Percentiles rank a stretch among this genome's conserved stretches.
phyloP scores from a whole-genome alignment of 2,113 vertebrate genomes.

The Gorsachius goisagi region DNA sequence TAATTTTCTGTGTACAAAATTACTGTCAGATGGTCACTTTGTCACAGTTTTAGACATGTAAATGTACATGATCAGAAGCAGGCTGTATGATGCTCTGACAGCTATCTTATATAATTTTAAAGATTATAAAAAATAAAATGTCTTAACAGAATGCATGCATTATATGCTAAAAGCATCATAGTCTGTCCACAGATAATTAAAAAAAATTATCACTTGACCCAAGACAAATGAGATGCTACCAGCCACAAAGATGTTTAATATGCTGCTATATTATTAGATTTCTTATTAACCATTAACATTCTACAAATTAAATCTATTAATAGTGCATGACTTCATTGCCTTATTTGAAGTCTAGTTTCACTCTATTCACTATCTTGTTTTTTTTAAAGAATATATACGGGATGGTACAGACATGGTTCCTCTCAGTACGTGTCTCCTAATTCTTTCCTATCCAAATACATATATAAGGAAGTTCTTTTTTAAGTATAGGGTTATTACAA shows the following conservation, averaged over 20 bases:
- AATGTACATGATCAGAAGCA: conserved; percentile 8
- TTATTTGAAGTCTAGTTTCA: not conserved
- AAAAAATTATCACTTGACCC: not conserved
- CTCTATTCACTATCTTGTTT: not conserved
- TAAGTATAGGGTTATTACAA: not conserved
- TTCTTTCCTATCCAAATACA: not conserved
- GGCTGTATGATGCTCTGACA: conserved; percentile 3
- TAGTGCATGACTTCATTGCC: not conserved
- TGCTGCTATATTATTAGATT: not conserved
- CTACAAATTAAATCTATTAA: conserved; percentile 2
- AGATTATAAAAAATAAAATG: not conserved
- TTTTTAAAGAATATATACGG: not conserved
- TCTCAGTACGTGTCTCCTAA: not conserved
- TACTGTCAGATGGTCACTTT: conserved; percentile 54
- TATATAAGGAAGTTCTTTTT: not conserved
- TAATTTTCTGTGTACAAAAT: conserved; percentile 18
- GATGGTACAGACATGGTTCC: not conserved
- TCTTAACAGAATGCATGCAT: not conserved
- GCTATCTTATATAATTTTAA: not conserved
- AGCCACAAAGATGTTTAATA: conserved; percentile 28
- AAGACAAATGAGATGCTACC: not conserved
- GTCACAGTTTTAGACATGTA: conserved; percentile 19
- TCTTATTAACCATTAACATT: conserved; percentile 26
- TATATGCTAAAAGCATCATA: not conserved
- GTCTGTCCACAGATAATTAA: not conserved